phyloP scores from a whole-genome alignment of 2,797 vertebrate genomes.

The Cyclura pinguis region DNA sequence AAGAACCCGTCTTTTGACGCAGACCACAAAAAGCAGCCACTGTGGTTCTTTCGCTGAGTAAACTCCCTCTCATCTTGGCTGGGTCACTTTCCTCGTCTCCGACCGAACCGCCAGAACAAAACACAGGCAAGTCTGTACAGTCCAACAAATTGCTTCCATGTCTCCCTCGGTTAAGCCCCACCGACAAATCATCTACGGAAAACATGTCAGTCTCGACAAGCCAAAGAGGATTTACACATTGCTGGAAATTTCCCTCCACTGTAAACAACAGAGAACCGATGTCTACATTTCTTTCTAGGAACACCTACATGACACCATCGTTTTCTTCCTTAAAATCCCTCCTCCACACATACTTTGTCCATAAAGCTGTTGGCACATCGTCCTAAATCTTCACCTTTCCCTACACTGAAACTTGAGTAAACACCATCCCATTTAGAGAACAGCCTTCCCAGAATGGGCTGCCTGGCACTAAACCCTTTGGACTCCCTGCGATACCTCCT shows the following conservation, averaged over 20 bases:
- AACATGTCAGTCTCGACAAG: background rate
- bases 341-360: background rate
- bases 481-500: too few species aligned
- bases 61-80: background rate
- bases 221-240: background rate
- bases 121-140: background rate
- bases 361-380: background rate
- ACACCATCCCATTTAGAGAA: too few species aligned
- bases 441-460: too few species aligned
- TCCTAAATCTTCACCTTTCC: background rate
- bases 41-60: constrained; percentile 1
- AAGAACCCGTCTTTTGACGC: background rate
- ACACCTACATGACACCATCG: background rate
- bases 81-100: background rate
- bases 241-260: background rate
- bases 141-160: background rate
- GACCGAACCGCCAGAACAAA: background rate
- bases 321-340: background rate
- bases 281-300: background rate
- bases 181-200: background rate
- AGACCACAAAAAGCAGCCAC: background rate
- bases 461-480: too few species aligned
- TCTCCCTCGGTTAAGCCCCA: background rate
- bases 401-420: background rate
- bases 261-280: too few species aligned